Percentiles rank a stretch among this genome's conserved stretches.
Evolutionary conservation across 2,888 invertebrate species (phyloP).

Genomic region (Drosophila siamana): DNA sequence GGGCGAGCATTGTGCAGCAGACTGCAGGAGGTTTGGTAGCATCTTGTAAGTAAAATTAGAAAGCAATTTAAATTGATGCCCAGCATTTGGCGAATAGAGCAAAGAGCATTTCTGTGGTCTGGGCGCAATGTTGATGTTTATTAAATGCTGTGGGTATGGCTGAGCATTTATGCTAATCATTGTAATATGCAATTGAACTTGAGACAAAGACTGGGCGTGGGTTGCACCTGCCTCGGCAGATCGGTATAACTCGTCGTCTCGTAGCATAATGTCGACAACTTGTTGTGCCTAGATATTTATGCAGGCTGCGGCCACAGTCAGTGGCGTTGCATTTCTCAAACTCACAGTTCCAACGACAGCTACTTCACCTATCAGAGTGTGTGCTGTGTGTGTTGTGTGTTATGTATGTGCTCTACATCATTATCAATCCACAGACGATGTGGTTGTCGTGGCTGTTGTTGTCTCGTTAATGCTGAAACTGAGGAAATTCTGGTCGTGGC

Average conservation of each 20-base stretch:
- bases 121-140: slow-evolving; percentile 59
- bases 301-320: slow-evolving; percentile 27
- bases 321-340: slow-evolving; percentile 67
- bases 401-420: slow-evolving; percentile 45
- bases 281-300: slow-evolving; percentile 34
- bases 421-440: slow-evolving; percentile 38
- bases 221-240: slow-evolving; percentile 48
- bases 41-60: slow-evolving; percentile 71
- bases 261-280: slow-evolving; percentile 1
- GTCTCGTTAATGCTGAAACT: slow-evolving; percentile 1
- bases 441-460: slow-evolving; percentile 14
- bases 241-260: too few relatives aligned
- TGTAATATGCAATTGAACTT: slow-evolving; percentile 53
- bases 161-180: slow-evolving; percentile 74
- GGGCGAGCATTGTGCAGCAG: slow-evolving; percentile 72
- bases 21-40: slow-evolving; percentile 21
- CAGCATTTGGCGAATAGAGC: slow-evolving; percentile 18
- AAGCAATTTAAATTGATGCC: slow-evolving; percentile 76
- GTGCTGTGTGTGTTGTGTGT: too few relatives aligned
- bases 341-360: slow-evolving; percentile 58
- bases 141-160: slow-evolving; percentile 65
- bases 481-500: not conserved
- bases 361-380: too few relatives aligned
- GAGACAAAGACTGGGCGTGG: slow-evolving; percentile 33
- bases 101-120: slow-evolving; percentile 5